phyloP scores from a whole-genome alignment of 2,888 invertebrate species.

The Drosophila borealis region DNA sequence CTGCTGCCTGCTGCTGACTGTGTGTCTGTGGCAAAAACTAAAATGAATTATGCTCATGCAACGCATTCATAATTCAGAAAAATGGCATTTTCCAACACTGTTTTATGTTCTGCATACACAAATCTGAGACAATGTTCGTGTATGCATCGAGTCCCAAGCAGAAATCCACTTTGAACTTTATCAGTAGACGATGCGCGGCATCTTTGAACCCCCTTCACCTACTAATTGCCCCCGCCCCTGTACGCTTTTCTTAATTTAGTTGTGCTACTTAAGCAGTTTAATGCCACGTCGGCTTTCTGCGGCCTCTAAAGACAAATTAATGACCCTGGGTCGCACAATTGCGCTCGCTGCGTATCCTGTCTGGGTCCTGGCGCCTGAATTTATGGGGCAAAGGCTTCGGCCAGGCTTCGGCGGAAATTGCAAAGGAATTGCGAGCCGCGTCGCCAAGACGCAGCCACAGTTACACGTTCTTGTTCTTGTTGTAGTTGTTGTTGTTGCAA shows the following conservation, averaged over 20 bases:
- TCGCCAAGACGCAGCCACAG: conserved; percentile 52
- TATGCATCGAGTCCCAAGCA: conserved; percentile 27
- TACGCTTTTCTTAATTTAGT: conserved; percentile 72
- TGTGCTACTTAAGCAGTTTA: conserved; percentile 77
- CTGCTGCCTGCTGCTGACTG: not conserved
- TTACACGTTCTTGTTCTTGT: conserved; percentile 21
- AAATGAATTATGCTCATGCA: conserved; percentile 43
- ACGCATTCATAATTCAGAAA: conserved; percentile 42
- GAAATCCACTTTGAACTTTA: conserved; percentile 55
- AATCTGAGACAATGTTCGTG: conserved; percentile 1
- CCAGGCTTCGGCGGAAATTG: conserved; percentile 69
- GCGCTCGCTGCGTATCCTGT: conserved; percentile 51
- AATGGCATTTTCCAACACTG: conserved; percentile 1
- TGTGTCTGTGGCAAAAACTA: conserved; percentile 13
- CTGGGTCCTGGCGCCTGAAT: conserved; percentile 58
- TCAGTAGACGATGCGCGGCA: conserved; percentile 30
- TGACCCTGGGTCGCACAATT: conserved; percentile 61
- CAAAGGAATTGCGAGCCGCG: conserved; percentile 44
- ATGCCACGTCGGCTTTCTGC: conserved; percentile 52
- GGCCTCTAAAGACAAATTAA: conserved; percentile 72
- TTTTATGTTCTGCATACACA: not conserved
- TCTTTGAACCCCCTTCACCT: conserved; percentile 21
- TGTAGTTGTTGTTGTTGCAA: conserved; percentile 28
- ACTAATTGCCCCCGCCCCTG: conserved; percentile 55
- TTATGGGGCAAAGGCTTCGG: conserved; percentile 67